Base-by-base conservation (phyloP, 1,140 invertebrate species). In the Drosophila chauvacae region DNA sequence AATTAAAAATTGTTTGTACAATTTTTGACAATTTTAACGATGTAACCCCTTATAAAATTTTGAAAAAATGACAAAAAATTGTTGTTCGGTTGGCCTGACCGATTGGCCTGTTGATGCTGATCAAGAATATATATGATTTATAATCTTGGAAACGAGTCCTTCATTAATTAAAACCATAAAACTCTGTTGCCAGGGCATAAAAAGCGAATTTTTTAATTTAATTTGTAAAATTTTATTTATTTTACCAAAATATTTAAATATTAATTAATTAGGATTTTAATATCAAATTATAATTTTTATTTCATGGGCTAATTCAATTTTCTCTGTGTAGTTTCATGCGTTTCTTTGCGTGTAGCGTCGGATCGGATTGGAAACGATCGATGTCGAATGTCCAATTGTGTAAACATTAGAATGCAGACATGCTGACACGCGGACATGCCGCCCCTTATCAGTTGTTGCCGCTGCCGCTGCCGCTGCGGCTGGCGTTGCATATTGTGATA, bases 401-500 rank as follows among this genome's bases (percentile, higher is more conserved):
- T 77, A 77, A 77, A 69, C 63, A 77, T 77, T 77, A 69, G 73
- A 77, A 77, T 59, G 75, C 57, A 69, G 74, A 77, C 69, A 57
- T 13, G 53, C 51, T 37, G 51, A 55, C 51, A 55, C 33, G 51
- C 51, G 51, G 51, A 23, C 51, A 55, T 16, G 20, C 51, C 28
- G 28, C 48, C 74, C 41, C 74, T 77, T 77, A 77, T 77, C 74
- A 77, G 73, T 59, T 18, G 13, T 37, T 13, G 33, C 37, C 55
- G 42, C 33, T 68, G 66, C 23, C 23, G 56, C 33, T 68, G 66
- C 33, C 23, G 56, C 45, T 68, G 66, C 33, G n/a, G 56, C 45
- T 56, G 65, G 48, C 53, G 33, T 50, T 70, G 63, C 50, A 70
- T 20, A 71, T 47, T 57, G 41, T 14, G 56, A 65, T 45, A 47